Percentiles rank a stretch among this genome's conserved stretches.
phyloP scores from a whole-genome alignment of 2,888 invertebrate species.

The Leptinotarsa haldemani region DNA sequence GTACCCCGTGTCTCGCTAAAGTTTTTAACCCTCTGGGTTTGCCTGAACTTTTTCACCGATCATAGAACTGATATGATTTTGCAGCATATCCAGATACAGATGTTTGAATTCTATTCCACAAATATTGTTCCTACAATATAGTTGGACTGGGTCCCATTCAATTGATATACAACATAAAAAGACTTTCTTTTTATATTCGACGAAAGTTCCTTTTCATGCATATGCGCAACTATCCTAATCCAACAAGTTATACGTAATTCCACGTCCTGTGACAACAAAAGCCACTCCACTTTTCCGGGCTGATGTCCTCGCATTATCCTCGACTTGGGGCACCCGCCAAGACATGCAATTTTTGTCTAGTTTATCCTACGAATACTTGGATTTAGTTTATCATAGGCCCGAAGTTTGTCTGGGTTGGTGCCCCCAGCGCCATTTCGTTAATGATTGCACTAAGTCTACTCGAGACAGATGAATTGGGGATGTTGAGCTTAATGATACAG shows the following conservation, averaged over 20 bases:
- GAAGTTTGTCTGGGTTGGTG: slow-evolving; percentile 1
- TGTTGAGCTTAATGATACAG: slow-evolving; percentile 16
- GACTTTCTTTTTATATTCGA: too few species aligned
- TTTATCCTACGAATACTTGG: slow-evolving; percentile 17
- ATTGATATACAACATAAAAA: too few species aligned
- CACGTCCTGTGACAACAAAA: slow-evolving; percentile 22
- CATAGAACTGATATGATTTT: too few species aligned
- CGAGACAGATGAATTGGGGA: slow-evolving; percentile 20
- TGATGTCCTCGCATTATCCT: slow-evolving; percentile 21
- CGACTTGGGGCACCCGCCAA: slow-evolving; percentile 6
- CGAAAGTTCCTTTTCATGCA: neutral
- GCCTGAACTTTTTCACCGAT: too few species aligned
- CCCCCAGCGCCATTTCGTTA: neutral
- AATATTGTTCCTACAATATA: too few species aligned
- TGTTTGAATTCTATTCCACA: too few species aligned
- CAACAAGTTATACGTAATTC: neutral
- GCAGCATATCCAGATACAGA: too few species aligned
- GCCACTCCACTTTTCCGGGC: slow-evolving; percentile 11
- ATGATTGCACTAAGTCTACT: slow-evolving; percentile 13
- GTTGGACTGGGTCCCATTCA: too few species aligned
- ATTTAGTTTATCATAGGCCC: slow-evolving; percentile 18
- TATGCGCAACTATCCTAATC: neutral
- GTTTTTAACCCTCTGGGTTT: too few species aligned
- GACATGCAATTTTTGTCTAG: slow-evolving; percentile 15
- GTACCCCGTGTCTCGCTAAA: too few species aligned